These are phyloP conservation scores for Dromococcyx pavoninus DNA, from an alignment of 2,797 vertebrate genomes.

Conservation along the genomic window DNA sequence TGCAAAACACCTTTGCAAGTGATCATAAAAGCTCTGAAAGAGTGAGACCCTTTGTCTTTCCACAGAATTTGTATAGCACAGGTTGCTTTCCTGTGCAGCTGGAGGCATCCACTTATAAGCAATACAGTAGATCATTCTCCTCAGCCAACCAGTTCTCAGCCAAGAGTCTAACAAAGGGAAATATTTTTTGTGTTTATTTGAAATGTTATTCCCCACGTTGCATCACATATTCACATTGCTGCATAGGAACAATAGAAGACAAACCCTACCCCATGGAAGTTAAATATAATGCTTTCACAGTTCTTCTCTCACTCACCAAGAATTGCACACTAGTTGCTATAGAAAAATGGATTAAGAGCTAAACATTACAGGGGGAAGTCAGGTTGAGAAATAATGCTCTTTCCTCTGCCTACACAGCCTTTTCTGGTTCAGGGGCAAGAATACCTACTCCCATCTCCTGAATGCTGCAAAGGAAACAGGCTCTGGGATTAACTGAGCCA, in stretches of 20 bases:
- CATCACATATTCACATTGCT: not conserved
- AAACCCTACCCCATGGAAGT: not conserved
- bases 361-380: not conserved
- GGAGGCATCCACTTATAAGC: not conserved
- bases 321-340: not conserved
- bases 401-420: not conserved
- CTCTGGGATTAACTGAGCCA: not conserved
- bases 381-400: not conserved
- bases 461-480: not conserved
- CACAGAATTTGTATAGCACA: not conserved
- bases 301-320: not conserved
- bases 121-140: not conserved
- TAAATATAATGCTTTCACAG: not conserved
- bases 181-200: not conserved
- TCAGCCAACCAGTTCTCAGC: not conserved
- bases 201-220: not conserved
- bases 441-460: not conserved
- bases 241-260: not conserved
- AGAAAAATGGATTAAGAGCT: not conserved
- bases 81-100: conserved; percentile 6
- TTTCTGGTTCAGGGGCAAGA: not conserved
- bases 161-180: not conserved
- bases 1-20: not conserved
- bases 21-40: not conserved
- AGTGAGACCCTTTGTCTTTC: not conserved